A percentile compares a stretch with the other conserved stretches of the same genome.
Evolutionary conservation across 2,113 vertebrate genomes (phyloP).

Genomic region (Pseudorhombus dupliciocellatus): DNA sequence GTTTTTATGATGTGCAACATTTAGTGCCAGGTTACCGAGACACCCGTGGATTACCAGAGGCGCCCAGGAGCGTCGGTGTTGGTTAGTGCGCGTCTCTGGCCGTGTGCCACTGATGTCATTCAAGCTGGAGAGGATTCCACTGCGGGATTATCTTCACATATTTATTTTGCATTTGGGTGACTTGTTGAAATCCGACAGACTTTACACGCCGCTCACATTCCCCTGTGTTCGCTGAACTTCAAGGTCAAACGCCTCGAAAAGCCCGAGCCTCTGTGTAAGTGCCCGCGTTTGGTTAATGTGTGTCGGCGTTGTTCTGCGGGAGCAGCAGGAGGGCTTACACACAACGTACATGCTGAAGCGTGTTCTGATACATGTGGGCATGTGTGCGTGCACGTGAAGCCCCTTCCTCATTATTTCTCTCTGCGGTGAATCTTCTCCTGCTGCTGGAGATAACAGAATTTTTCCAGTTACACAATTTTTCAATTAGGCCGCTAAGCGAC

Average conservation of each 20-base stretch:
- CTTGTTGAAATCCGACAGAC: constrained; percentile 36
- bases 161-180: constrained; percentile 36
- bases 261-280: not conserved
- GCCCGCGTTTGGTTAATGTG: not conserved
- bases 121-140: constrained; percentile 37
- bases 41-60: constrained; percentile 22
- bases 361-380: too few species aligned
- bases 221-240: constrained; percentile 2
- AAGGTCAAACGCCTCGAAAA: constrained; percentile 42
- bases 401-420: not conserved
- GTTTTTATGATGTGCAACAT: constrained; percentile 36
- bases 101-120: constrained; percentile 12
- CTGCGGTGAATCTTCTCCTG: not conserved
- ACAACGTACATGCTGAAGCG: too few species aligned
- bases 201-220: constrained; percentile 3
- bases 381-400: not conserved
- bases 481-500: not conserved
- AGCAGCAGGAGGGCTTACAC: constrained; percentile 2
- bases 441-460: not conserved
- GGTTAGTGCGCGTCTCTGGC: constrained; percentile 25
- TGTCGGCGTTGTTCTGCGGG: not conserved
- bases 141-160: constrained; percentile 24
- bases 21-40: constrained; percentile 5
- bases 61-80: not conserved
- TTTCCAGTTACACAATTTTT: constrained; percentile 2